Evolutionary conservation across 1,140 invertebrate species (phyloP).

Genomic region (Apis dorsata): DNA sequence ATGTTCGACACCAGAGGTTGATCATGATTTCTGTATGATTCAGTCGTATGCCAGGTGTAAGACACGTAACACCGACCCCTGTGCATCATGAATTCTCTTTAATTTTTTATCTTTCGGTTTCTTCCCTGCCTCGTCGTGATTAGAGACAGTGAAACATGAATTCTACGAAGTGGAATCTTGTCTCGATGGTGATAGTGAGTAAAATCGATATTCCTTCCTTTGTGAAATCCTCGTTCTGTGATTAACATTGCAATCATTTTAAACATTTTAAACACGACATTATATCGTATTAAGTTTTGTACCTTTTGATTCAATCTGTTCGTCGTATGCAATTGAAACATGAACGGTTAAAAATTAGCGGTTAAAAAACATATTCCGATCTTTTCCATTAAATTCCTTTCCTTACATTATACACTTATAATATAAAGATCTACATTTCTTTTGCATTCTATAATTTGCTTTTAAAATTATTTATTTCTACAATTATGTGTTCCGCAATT

Average conservation of each 20-base stretch:
- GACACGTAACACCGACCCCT: constrained; percentile 3
- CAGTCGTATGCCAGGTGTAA: constrained; percentile 43
- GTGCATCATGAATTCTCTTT: constrained; percentile 19
- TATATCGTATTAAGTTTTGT: too few relatives aligned
- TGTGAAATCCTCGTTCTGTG: background rate
- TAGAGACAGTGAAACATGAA: constrained; percentile 14
- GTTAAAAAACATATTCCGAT: too few relatives aligned
- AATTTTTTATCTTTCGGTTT: background rate
- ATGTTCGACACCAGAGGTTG: constrained; percentile 17
- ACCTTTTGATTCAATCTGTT: background rate
- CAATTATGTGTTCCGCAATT: too few relatives aligned
- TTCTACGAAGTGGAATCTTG: constrained; percentile 22
- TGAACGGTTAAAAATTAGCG: too few relatives aligned
- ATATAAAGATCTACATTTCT: too few relatives aligned
- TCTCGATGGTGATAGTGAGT: constrained; percentile 23
- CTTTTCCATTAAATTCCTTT: too few relatives aligned
- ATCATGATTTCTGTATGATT: constrained; percentile 43
- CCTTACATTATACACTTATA: too few relatives aligned
- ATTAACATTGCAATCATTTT: background rate
- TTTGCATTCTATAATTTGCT: too few relatives aligned
- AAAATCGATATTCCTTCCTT: background rate
- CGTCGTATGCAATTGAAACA: too few relatives aligned
- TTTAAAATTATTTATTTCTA: too few relatives aligned
- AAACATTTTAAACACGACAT: too few relatives aligned
- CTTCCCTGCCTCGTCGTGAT: background rate